These are phyloP conservation scores for Pachypanchax playfairii DNA, from an alignment of 2,113 vertebrate genomes.

Conservation along the genomic window DNA sequence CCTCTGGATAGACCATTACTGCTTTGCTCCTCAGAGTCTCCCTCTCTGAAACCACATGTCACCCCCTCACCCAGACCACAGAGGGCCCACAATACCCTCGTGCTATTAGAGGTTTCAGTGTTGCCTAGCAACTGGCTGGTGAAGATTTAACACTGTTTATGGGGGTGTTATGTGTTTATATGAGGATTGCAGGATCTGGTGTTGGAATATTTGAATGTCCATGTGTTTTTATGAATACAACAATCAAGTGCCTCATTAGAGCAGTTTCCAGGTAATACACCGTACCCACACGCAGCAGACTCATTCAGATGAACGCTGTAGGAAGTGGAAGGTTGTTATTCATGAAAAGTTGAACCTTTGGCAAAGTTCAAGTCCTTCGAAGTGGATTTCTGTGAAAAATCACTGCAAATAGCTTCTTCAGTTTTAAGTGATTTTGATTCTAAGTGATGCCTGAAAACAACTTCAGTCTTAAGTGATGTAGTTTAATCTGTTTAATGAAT, in stretches of 20 bases:
- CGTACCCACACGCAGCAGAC: neutral
- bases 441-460: too few species aligned
- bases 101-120: constrained; percentile 63
- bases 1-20: neutral
- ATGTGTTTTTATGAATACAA: neutral
- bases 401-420: too few species aligned
- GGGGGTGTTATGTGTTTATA: constrained; percentile 24
- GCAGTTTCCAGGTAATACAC: neutral
- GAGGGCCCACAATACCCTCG: constrained; percentile 51
- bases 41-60: constrained; percentile 15
- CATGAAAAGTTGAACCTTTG: too few species aligned
- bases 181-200: neutral
- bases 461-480: too few species aligned
- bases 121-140: constrained; percentile 80
- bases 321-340: too few species aligned
- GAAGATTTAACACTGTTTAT: constrained; percentile 64
- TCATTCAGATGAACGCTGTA: too few species aligned
- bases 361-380: too few species aligned
- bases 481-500: too few species aligned
- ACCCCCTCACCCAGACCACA: constrained; percentile 16
- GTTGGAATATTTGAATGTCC: constrained; percentile 1
- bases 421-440: too few species aligned
- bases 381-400: too few species aligned
- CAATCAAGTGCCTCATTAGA: neutral
- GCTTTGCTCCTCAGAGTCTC: constrained; percentile 1